A percentile compares a stretch with the other conserved stretches of the same genome.
Evolutionary conservation across 2,113 vertebrate species (phyloP).

Genomic region (Gasterosteus aculeatus): DNA sequence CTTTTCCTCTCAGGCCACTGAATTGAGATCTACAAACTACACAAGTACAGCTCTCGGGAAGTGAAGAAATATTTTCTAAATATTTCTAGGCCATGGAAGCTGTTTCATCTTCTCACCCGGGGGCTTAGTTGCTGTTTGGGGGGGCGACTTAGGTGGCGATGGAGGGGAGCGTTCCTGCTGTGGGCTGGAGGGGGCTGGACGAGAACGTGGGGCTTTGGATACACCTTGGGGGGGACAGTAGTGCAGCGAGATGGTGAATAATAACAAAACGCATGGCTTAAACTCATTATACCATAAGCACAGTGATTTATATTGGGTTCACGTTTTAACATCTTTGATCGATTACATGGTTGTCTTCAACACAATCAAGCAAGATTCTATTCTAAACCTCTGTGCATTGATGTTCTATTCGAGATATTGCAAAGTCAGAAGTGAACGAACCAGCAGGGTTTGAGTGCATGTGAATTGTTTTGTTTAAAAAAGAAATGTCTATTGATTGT

Average conservation of each 20-base stretch:
- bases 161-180: conserved; percentile 11
- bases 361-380: neutral
- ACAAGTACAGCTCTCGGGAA: neutral
- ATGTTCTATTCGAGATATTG: neutral
- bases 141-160: conserved; percentile 11
- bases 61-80: neutral
- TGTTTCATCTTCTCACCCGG: conserved; percentile 53
- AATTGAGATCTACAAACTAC: neutral
- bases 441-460: neutral
- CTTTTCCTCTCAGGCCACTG: neutral
- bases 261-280: neutral
- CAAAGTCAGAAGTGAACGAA: neutral
- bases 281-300: neutral
- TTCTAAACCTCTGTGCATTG: neutral
- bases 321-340: neutral
- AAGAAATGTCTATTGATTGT: neutral
- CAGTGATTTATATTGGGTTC: neutral
- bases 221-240: conserved; percentile 36
- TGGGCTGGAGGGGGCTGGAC: conserved; percentile 19
- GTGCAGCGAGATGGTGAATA: neutral
- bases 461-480: neutral
- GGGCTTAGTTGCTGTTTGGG: conserved; percentile 50
- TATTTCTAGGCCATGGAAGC: neutral
- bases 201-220: conserved; percentile 65
- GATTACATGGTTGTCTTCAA: neutral